Base-by-base conservation (phyloP, 2,113 vertebrate species). In the Podocnemis expansa region DNA sequence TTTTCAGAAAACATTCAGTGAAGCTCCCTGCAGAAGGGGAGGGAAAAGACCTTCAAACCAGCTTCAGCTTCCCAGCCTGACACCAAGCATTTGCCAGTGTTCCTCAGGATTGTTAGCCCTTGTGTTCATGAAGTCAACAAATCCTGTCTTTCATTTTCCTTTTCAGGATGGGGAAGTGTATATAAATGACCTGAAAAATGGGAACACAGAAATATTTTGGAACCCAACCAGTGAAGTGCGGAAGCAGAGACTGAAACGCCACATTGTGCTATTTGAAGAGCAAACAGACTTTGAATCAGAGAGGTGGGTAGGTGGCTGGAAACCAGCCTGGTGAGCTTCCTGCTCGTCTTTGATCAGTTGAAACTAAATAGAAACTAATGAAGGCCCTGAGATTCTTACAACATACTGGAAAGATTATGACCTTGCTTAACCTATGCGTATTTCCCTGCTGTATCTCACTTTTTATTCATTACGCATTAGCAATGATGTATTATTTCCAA, bases 271-370 rank as follows among this genome's bases (percentile, higher is more conserved):
- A 8, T 92, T 98, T 10, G 98, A 99, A 84, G 98, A 99, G 92
- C 99, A 99, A 98, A 98, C 96, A 0, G 98, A 98, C 95, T 98
- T 99, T 92, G 99, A 99, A 96, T 99, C 99, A 0, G 99, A 99
- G 96, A 98, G 99, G 99, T 99, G 96, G 89, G 88, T 75, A 89
- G 41, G 80, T 49, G 5, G 34, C 29, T 27, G 55, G 55, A 27
- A 82, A 4, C 82, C 78, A 2, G 1, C 5, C 55, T 1, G 10
- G 9, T 70, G 63, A 38, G n/a, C 4, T 5, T 31, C 56, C 91
- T 0, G 0, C 82, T 89, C 60, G 55, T 1, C 4, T 60, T 79
- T 60, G 29, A 21, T 47, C 47, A 1, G 0, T 54, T 63, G 52
- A 45, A 19, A 84, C 52, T 38, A 43, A 45, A 43, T 75, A 75